Conservation (phyloP, 2,888 invertebrate species). For the Rhingia rostrata region DNA sequence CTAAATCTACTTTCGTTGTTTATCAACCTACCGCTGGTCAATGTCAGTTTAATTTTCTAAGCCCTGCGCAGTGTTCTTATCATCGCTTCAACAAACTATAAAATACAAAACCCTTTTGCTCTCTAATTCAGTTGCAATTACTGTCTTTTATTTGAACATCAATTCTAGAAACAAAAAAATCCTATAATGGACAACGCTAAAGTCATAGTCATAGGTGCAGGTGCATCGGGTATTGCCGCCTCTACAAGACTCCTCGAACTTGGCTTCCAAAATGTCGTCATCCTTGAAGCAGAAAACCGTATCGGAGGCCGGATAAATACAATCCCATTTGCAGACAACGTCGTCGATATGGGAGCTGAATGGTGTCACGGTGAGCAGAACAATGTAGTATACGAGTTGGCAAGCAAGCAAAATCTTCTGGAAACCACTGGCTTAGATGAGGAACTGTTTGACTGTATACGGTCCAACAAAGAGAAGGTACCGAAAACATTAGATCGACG, state of each 20-base stretch:
- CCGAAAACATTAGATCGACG: constrained; percentile 80
- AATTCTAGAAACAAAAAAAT: neutral
- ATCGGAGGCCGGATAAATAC: constrained; percentile 87
- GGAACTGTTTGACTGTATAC: constrained; percentile 80
- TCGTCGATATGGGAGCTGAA: constrained; percentile 82
- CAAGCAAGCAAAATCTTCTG: constrained; percentile 79
- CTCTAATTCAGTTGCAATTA: neutral
- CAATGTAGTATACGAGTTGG: constrained; percentile 80
- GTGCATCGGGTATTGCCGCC: constrained; percentile 83
- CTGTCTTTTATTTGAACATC: neutral
- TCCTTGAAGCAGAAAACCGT: constrained; percentile 86
- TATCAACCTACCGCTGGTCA: too few relatives aligned
- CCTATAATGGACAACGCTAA: constrained; percentile 76
- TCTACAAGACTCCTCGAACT: constrained; percentile 82
- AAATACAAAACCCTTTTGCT: neutral
- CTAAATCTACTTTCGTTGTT: too few relatives aligned
- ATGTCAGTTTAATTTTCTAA: too few relatives aligned
- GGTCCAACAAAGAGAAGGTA: constrained; percentile 82
- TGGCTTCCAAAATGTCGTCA: constrained; percentile 84
- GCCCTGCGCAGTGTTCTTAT: neutral
- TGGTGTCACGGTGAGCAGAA: constrained; percentile 83
- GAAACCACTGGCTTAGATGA: constrained; percentile 80
- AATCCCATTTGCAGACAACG: constrained; percentile 84
- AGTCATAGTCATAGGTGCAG: constrained; percentile 82
- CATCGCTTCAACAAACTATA: neutral